Percentiles rank a stretch among this genome's conserved stretches.
Evolutionary conservation across 2,888 invertebrate genomes (phyloP).

Genomic region (Sminthurinus aureus): DNA sequence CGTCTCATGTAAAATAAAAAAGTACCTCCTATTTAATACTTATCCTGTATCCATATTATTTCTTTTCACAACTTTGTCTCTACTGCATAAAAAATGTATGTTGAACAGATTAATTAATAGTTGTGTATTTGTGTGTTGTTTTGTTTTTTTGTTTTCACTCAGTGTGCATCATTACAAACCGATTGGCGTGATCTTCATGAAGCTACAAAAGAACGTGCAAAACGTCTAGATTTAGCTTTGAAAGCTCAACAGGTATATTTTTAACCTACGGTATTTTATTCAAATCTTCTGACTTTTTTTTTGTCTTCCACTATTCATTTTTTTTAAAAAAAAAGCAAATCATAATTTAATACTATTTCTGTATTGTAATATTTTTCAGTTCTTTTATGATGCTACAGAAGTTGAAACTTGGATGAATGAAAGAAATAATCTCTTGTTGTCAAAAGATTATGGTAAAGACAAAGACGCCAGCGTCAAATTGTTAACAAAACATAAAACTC

Average conservation of each 20-base stretch:
- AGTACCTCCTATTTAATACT: too few species aligned
- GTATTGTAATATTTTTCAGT: conserved; percentile 64
- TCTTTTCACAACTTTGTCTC: background rate
- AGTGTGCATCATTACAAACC: conserved; percentile 73
- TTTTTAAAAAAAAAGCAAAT: too few species aligned
- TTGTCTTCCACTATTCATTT: background rate
- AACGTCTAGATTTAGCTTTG: conserved; percentile 82
- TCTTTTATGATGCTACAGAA: conserved; percentile 85
- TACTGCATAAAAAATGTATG: background rate
- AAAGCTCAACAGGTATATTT: conserved; percentile 77
- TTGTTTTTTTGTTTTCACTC: conserved; percentile 70
- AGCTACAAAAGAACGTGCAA: conserved; percentile 75
- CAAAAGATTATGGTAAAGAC: conserved; percentile 89
- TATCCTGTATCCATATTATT: too few species aligned
- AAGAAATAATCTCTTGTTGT: conserved; percentile 79
- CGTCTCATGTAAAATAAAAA: too few species aligned
- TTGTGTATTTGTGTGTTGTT: conserved; percentile 14
- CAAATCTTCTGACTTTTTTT: background rate
- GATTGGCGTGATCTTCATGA: conserved; percentile 79
- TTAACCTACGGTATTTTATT: background rate
- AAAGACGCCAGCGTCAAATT: conserved; percentile 90
- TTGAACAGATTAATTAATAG: background rate
- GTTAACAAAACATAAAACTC: conserved; percentile 93
- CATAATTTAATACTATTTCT: background rate
- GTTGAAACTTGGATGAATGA: conserved; percentile 93